These are phyloP conservation scores for Leucania comma DNA, from an alignment of 2,888 invertebrate species.

Conservation along the genomic window DNA sequence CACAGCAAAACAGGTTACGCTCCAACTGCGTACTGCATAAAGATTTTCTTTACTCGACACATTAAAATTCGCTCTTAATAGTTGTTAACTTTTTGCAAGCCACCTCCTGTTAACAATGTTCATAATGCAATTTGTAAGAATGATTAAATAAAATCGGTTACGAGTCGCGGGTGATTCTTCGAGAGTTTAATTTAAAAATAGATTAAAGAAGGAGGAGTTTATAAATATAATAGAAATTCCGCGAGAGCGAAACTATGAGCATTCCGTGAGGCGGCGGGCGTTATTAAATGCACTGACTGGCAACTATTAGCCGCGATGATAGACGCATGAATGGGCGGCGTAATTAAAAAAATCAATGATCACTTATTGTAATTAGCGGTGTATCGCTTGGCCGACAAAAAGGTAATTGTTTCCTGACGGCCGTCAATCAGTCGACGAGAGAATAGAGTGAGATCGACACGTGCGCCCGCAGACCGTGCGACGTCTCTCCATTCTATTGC, in stretches of 20 bases:
- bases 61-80: constrained; percentile 79
- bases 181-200: constrained; percentile 70
- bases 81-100: constrained; percentile 74
- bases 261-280: constrained; percentile 75
- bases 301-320: constrained; percentile 86
- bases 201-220: constrained; percentile 73
- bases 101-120: constrained; percentile 62
- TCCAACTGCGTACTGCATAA: constrained; percentile 75
- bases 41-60: constrained; percentile 72
- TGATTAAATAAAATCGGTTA: constrained; percentile 62
- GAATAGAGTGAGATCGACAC: constrained; percentile 71
- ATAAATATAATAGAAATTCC: constrained; percentile 81
- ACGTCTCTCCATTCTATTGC: constrained; percentile 43
- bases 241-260: constrained; percentile 82
- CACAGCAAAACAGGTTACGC: constrained; percentile 82
- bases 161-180: constrained; percentile 47
- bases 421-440: constrained; percentile 76
- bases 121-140: constrained; percentile 64
- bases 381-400: constrained; percentile 85
- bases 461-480: constrained; percentile 66
- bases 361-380: constrained; percentile 89
- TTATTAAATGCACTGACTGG: constrained; percentile 90
- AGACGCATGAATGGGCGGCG: constrained; percentile 86
- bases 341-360: constrained; percentile 89
- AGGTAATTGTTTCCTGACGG: constrained; percentile 88